phyloP scores from a whole-genome alignment of 2,888 invertebrate genomes.

The Zhuqinia jingwanae region DNA sequence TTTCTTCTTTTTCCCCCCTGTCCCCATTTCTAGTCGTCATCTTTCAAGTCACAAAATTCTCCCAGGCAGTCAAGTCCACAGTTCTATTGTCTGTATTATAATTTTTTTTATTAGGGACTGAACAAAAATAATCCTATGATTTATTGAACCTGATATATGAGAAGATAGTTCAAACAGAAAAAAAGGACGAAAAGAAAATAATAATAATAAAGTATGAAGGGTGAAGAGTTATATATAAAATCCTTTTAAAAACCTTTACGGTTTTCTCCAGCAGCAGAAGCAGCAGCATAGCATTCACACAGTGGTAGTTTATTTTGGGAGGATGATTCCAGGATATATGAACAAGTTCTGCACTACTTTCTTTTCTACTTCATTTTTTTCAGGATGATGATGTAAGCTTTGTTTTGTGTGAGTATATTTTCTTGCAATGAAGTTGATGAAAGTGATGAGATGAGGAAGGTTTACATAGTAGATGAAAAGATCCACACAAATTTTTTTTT shows the following conservation, averaged over 20 bases:
- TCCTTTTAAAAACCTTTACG: not conserved
- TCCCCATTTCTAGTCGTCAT: conserved; percentile 8
- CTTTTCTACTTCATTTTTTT: conserved; percentile 5
- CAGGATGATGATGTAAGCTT: conserved; percentile 1
- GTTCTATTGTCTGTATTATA: conserved; percentile 53
- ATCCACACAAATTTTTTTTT: conserved; percentile 2
- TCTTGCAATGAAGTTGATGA: conserved; percentile 14
- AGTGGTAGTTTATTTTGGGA: conserved; percentile 33
- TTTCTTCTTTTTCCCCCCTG: not conserved
- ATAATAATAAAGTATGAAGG: too few relatives aligned
- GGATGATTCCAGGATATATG: not conserved
- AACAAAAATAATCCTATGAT: conserved; percentile 66
- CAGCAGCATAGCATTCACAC: not conserved
- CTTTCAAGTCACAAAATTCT: not conserved
- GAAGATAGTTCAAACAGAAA: not conserved
- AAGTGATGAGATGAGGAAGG: conserved; percentile 33
- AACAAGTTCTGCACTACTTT: not conserved
- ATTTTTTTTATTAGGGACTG: conserved; percentile 44
- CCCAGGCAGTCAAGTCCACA: not conserved
- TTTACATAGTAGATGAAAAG: conserved; percentile 13
- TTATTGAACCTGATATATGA: conserved; percentile 50
- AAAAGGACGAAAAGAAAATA: not conserved
- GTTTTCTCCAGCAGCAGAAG: not conserved
- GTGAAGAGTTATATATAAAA: not conserved
- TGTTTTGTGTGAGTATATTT: conserved; percentile 5